Base-by-base conservation (phyloP, 2,113 vertebrate species). In the Azemiops feae region DNA sequence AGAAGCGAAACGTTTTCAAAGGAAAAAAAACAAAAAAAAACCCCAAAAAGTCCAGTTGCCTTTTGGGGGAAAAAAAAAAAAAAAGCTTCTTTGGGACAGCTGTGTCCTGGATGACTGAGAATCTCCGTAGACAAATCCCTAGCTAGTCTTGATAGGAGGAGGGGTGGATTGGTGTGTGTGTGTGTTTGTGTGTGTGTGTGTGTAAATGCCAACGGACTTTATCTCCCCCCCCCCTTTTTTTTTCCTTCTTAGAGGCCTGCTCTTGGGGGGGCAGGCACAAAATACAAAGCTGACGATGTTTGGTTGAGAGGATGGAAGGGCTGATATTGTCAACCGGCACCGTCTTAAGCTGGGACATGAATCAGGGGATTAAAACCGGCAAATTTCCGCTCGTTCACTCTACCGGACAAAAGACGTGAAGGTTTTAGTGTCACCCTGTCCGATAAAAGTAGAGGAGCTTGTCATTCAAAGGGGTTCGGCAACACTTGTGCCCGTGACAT, bases 331-430 rank as follows among this genome's bases (percentile, higher is more conserved):
- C 98, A 97, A 97, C 97, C 97, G 96, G 97, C 98, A 97, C 98
- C 98, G 97, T 98, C 98, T 96, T 81, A 96, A 97, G 93, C 97
- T 96, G 96, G 92, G 99, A 99, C 98, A 99, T 98, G 98, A 99
- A 99, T 99, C 98, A 99, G 98, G 98, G 99, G 99, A 99, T 99
- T 99, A 99, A 98, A 98, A 98, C 93, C 18, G 96, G 98, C 98
- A 98, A 97, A 98, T 99, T 99, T 99, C 99, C 99, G 98, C 98
- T 98, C 98, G 98, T 98, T 98, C 98, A 98, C 98, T 98, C 98
- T 91, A 97, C 95, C 91, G 97, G 98, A 99, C 99, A 99, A 99
- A 99, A 97, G 98, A 39, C 97, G 97, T 94, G 95, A 54, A 96
- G 98, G 97, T 98, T 98, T 98, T 99, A 99, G 98, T 98, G 98